phyloP scores from a whole-genome alignment of 2,888 invertebrate genomes.

The Crematogaster levior region DNA sequence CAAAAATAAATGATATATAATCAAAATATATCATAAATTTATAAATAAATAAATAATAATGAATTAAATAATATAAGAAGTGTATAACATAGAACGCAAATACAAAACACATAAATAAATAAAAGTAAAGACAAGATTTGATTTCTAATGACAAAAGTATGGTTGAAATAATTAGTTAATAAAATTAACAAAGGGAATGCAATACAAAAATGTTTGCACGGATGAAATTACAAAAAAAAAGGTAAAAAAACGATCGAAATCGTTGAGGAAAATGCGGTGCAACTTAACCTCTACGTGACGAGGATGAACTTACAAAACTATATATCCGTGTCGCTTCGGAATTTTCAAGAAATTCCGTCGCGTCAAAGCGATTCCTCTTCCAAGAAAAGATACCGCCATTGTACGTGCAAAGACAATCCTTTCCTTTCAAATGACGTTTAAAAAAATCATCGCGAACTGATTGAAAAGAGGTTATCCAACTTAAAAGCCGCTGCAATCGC shows the following conservation, averaged over 20 bases:
- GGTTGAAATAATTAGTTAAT: background rate
- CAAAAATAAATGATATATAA: too few species aligned
- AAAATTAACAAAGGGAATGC: background rate
- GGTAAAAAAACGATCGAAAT: background rate
- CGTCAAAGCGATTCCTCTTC: slow-evolving; percentile 80
- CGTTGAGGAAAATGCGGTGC: background rate
- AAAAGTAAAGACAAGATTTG: slow-evolving; percentile 25
- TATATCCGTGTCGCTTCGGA: slow-evolving; percentile 88
- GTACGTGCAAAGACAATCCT: background rate
- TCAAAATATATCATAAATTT: background rate
- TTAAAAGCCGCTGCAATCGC: background rate
- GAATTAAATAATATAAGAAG: background rate
- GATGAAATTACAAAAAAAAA: background rate
- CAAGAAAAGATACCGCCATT: slow-evolving; percentile 79
- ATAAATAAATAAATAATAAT: too few species aligned
- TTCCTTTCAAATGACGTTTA: background rate
- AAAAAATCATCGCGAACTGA: slow-evolving; percentile 7
- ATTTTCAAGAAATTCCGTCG: slow-evolving; percentile 78
- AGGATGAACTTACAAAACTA: slow-evolving; percentile 89
- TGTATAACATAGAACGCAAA: slow-evolving; percentile 3
- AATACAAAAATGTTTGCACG: background rate
- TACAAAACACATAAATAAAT: slow-evolving; percentile 38
- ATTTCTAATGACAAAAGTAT: background rate
- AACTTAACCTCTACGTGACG: background rate
- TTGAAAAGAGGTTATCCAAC: background rate